Evolutionary conservation across 2,888 invertebrate genomes (phyloP).

Genomic region (Lysandra bellargus): DNA sequence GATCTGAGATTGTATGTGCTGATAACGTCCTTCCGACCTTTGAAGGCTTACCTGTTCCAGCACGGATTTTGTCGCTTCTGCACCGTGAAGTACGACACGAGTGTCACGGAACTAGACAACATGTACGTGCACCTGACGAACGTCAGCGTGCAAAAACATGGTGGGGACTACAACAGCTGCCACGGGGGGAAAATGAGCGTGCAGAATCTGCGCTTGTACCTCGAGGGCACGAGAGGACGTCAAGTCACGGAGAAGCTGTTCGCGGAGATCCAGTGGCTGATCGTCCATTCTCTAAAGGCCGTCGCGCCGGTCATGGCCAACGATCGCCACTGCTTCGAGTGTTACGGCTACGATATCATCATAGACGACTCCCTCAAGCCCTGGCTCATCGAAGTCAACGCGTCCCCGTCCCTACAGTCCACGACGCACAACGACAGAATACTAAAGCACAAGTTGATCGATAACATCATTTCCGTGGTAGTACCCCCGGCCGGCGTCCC

Average conservation of each 20-base stretch:
- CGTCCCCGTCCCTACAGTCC: slow-evolving; percentile 96
- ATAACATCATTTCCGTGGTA: slow-evolving; percentile 95
- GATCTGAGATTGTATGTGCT: slow-evolving; percentile 95
- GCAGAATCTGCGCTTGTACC: slow-evolving; percentile 92
- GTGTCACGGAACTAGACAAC: slow-evolving; percentile 92
- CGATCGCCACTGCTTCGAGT: slow-evolving; percentile 95
- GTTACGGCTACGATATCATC: slow-evolving; percentile 98
- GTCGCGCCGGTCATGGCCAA: slow-evolving; percentile 97
- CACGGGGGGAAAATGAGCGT: slow-evolving; percentile 98
- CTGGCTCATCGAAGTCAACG: slow-evolving; percentile 96
- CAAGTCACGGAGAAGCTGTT: slow-evolving; percentile 94
- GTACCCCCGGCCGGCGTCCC: slow-evolving; percentile 93
- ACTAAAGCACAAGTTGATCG: slow-evolving; percentile 95
- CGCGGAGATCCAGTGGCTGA: slow-evolving; percentile 93
- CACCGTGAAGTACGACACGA: slow-evolving; percentile 96
- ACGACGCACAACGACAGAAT: slow-evolving; percentile 97
- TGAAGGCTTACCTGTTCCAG: slow-evolving; percentile 96
- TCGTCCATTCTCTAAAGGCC: slow-evolving; percentile 95
- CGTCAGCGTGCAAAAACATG: slow-evolving; percentile 98
- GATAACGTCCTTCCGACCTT: slow-evolving; percentile 95
- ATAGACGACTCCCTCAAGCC: slow-evolving; percentile 96
- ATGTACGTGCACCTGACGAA: slow-evolving; percentile 97
- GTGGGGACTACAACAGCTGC: slow-evolving; percentile 95
- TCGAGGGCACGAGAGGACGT: slow-evolving; percentile 95
- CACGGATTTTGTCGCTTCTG: slow-evolving; percentile 98